phyloP scores from a whole-genome alignment of 2,113 vertebrate genomes.

The Argyrosomus japonicus region DNA sequence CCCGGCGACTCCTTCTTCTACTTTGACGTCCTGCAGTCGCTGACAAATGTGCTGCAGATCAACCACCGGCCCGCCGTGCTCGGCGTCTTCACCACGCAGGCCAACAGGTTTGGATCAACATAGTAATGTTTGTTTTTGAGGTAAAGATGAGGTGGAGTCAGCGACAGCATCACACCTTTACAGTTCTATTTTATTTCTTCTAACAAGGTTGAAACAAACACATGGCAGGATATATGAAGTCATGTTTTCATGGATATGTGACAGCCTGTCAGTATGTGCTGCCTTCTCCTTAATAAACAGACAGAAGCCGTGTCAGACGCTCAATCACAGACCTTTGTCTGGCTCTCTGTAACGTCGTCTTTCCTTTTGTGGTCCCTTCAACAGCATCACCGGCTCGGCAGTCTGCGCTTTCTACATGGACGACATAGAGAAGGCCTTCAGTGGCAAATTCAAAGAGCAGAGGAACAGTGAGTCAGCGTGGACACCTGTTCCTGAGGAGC shows the following conservation, averaged over 20 bases:
- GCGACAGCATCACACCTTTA: too few relatives aligned
- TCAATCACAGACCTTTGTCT: not conserved
- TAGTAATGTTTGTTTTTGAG: not conserved
- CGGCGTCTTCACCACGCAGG: conserved; percentile 93
- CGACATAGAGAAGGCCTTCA: conserved; percentile 92
- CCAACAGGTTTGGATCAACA: conserved; percentile 87
- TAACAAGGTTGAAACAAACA: not conserved
- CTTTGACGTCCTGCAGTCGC: conserved; percentile 94
- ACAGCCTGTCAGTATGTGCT: not conserved
- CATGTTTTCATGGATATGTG: not conserved
- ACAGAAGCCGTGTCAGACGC: not conserved
- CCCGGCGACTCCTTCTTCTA: conserved; percentile 94
- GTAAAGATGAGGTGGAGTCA: not conserved
- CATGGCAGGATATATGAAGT: not conserved
- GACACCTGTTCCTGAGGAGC: conserved; percentile 91
- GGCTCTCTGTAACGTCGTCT: not conserved
- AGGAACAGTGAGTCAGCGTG: conserved; percentile 89
- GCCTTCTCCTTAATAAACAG: not conserved
- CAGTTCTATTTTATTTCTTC: too few relatives aligned
- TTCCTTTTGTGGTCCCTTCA: not conserved
- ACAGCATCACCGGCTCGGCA: conserved; percentile 95
- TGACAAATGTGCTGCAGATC: conserved; percentile 86
- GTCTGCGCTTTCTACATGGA: conserved; percentile 98
- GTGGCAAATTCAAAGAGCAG: conserved; percentile 94
- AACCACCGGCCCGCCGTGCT: conserved; percentile 89